Percentiles rank a stretch among this genome's conserved stretches.
These are phyloP conservation scores for Macheiramphus alcinus DNA, from an alignment of 2,113 vertebrate species.

Conservation along the genomic window DNA sequence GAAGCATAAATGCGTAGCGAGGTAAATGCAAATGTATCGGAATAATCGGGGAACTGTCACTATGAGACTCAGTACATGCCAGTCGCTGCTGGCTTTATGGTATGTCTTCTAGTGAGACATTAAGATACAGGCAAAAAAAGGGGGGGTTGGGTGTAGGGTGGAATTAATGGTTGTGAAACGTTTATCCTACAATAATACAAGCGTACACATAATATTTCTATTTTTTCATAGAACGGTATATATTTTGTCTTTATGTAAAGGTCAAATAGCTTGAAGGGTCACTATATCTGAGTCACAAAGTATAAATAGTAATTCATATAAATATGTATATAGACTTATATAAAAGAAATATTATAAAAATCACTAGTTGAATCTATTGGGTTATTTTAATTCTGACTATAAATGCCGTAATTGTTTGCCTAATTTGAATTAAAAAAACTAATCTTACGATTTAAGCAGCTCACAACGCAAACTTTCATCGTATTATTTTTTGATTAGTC, in stretches of 20 bases:
- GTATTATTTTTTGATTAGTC: not conserved
- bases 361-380: not conserved
- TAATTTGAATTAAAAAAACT: not conserved
- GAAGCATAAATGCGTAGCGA: not conserved
- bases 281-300: not conserved
- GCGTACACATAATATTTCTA: not conserved
- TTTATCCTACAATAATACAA: not conserved
- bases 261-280: not conserved
- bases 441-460: not conserved
- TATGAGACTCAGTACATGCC: rapidly evolving
- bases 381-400: not conserved
- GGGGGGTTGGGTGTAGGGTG: rapidly evolving
- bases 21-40: not conserved
- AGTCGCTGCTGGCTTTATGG: not conserved
- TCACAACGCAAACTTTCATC: not conserved
- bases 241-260: not conserved
- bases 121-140: not conserved
- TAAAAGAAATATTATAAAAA: not conserved
- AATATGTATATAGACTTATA: not conserved
- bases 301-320: not conserved
- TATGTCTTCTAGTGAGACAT: not conserved
- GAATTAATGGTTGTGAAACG: not conserved
- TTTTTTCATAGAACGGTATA: not conserved
- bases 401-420: not conserved
- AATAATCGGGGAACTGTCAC: not conserved